Conservation (phyloP, 2,888 invertebrate species). For the Scelioninae gen. 1 region DNA sequence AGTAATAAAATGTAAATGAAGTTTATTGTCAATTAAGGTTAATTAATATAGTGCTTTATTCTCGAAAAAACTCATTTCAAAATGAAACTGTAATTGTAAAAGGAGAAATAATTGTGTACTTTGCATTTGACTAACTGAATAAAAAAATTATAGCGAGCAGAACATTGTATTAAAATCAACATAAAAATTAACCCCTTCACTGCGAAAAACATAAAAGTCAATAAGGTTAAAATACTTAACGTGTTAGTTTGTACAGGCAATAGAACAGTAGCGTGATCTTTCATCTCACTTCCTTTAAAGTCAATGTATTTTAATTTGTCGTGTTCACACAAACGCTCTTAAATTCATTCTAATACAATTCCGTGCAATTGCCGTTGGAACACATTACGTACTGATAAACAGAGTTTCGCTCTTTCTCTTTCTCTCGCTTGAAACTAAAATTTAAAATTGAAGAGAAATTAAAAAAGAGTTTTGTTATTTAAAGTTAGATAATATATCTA, state of each 20-base stretch:
- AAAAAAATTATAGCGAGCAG: slow-evolving; percentile 14
- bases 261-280: slow-evolving; percentile 63
- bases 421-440: too few relatives aligned
- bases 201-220: slow-evolving; percentile 54
- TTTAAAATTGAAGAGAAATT: too few relatives aligned
- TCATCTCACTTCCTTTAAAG: slow-evolving; percentile 63
- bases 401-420: neutral
- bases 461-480: neutral
- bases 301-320: slow-evolving; percentile 65
- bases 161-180: slow-evolving; percentile 46
- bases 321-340: slow-evolving; percentile 55
- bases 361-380: slow-evolving; percentile 33
- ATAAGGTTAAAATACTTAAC: slow-evolving; percentile 68
- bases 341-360: slow-evolving; percentile 59
- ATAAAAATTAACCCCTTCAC: slow-evolving; percentile 63
- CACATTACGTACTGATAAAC: slow-evolving; percentile 20
- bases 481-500: neutral
- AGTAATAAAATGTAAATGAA: too few relatives aligned
- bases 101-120: too few relatives aligned
- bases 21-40: too few relatives aligned
- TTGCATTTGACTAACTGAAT: too few relatives aligned
- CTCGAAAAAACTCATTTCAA: too few relatives aligned
- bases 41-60: too few relatives aligned
- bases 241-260: slow-evolving; percentile 54
- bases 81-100: too few relatives aligned